Conservation (phyloP, 2,888 invertebrate species). For the Catocala nupta region DNA sequence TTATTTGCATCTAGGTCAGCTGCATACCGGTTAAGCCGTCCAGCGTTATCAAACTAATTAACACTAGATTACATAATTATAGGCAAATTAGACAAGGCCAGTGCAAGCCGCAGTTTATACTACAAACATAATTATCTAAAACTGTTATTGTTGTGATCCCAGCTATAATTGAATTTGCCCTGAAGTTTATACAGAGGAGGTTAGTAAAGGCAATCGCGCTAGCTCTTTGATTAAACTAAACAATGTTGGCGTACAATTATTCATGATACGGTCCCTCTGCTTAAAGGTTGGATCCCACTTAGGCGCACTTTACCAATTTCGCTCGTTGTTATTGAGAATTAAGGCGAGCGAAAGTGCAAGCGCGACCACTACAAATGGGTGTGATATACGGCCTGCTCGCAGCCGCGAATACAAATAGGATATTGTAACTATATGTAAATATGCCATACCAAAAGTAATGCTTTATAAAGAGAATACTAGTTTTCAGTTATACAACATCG, state of each 20-base stretch:
- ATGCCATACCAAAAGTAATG: too few species aligned
- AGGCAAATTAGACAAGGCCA: conserved; percentile 54
- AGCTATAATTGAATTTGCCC: conserved; percentile 80
- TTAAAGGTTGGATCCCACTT: conserved; percentile 23
- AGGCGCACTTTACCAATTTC: background rate
- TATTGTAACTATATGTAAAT: too few species aligned
- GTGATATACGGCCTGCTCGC: too few species aligned
- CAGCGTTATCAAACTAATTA: conserved; percentile 43
- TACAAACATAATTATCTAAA: conserved; percentile 80
- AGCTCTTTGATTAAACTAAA: conserved; percentile 82
- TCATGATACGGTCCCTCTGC: conserved; percentile 63
- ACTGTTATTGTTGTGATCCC: conserved; percentile 82
- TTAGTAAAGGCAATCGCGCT: conserved; percentile 76
- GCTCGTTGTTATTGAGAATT: too few species aligned
- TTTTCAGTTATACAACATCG: too few species aligned
- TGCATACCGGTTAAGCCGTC: background rate
- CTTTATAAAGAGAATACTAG: too few species aligned
- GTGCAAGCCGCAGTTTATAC: conserved; percentile 61
- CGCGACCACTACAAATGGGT: too few species aligned
- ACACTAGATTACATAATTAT: conserved; percentile 49
- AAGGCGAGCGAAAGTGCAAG: too few species aligned
- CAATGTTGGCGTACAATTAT: conserved; percentile 77
- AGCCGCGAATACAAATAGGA: too few species aligned
- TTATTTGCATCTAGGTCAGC: too few species aligned
- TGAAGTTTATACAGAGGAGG: conserved; percentile 81